Base-by-base conservation (phyloP, 2,888 invertebrate genomes). In the Elegia similella region DNA sequence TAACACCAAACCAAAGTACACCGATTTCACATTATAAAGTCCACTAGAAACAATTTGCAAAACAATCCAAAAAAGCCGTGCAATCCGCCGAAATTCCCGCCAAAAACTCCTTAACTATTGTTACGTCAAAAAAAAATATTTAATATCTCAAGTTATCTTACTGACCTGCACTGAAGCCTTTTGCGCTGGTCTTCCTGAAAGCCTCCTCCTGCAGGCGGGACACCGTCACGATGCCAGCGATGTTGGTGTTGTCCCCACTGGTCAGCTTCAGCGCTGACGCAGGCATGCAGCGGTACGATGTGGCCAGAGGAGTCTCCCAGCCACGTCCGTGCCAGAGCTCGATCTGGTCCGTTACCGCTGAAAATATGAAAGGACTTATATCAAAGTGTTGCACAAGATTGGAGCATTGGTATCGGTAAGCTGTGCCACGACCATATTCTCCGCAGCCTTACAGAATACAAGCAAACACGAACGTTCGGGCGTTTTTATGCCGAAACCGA, bases 281-380 rank as follows among this genome's bases (percentile, higher is more conserved):
- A 54, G 93, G 92, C 32, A 89, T 79, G 85, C 96, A 97, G 69
- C 94, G 94, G 86, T 96, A 97, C 0, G 97, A 97, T 69, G 94
- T 94, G 44, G 90, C 86, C 42, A 94, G 68, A 0, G 94, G 93
- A 0, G 94, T 93, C 62, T 80, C 76, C 84, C 95, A 96, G 62
- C 92, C 92, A 1, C 80, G 68, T 8, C 84, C 82, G 73, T 94
- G 93, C 52, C 83, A 73, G 60, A 94, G 71, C 52, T 81, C 80
- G 34, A 93, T 56, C 0, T 82, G 73, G 75, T 84, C 59, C 66
- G 74, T 17, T 58, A 70, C 44, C 58, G 79, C 80, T 83, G 75
- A 7, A 16, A n/a, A 15, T 3, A 5, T 3, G n/a, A 5, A 2
- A 2, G 2, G 8, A 10, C 5, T 38, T n/a, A 38, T 2, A 1